Conservation (phyloP, 2,888 invertebrate species). For the Stenolophus ochropezus region DNA sequence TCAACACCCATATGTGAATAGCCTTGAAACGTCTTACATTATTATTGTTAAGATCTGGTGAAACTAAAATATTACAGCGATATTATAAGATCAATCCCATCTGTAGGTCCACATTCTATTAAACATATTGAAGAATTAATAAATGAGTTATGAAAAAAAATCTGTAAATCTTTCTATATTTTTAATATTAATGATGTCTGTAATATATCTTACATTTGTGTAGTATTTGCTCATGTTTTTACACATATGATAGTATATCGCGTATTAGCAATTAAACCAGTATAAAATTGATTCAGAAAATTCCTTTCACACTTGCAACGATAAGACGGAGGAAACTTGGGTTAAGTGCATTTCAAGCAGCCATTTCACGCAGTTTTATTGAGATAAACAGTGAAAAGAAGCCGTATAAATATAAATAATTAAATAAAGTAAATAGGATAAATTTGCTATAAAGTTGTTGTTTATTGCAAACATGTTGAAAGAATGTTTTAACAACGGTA, state of each 20-base stretch:
- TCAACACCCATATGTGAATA: neutral
- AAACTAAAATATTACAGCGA: too few relatives aligned
- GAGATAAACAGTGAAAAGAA: slow-evolving; percentile 15
- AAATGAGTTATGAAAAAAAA: too few relatives aligned
- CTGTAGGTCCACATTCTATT: too few relatives aligned
- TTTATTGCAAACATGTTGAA: slow-evolving; percentile 7
- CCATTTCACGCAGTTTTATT: slow-evolving; percentile 9
- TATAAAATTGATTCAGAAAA: slow-evolving; percentile 18
- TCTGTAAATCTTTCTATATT: too few relatives aligned
- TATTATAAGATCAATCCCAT: too few relatives aligned
- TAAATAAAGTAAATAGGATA: slow-evolving; percentile 26
- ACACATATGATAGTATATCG: slow-evolving; percentile 1
- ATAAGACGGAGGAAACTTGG: neutral
- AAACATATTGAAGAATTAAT: too few relatives aligned
- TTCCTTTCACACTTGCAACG: slow-evolving; percentile 18
- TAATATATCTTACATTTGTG: neutral
- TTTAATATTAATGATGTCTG: too few relatives aligned
- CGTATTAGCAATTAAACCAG: slow-evolving; percentile 17
- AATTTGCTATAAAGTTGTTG: slow-evolving; percentile 24
- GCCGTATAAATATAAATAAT: slow-evolving; percentile 17
- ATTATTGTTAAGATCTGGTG: too few relatives aligned
- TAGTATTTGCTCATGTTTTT: neutral
- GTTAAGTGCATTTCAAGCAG: slow-evolving; percentile 32
- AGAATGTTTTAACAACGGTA: neutral
- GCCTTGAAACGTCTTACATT: neutral